Evolutionary conservation across 2,797 vertebrate species (phyloP), one percentile per base, ranked within the genome.

Genomic region (Rallus crepitans): DNA sequence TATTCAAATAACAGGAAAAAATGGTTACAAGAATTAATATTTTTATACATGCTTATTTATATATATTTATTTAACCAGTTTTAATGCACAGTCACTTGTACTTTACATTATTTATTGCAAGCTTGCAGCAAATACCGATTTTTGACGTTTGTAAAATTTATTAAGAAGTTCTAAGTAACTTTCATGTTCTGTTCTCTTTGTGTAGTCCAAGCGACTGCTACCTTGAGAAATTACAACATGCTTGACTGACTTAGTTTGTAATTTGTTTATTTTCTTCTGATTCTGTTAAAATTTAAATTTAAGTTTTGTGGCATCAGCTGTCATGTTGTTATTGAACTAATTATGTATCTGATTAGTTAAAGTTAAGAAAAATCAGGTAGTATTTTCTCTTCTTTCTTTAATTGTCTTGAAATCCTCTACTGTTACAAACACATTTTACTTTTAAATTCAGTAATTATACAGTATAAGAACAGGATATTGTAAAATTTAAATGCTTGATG

Each of bases 21-120:
- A 19, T 3, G 13, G 68, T 70, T 86, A 37, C 47, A 82, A 40
- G 59, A 76, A 77, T 93, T 15, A 73, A 55, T 87, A 88, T 55
- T 48, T 23, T 48, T 48, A 48, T 45, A 48, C 21, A 23, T 48
- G 47, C 21, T 21, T 48, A 48, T 48, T 48, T 48, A 61, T 84
- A 88, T 55, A 61, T 87, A 88, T 55, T 64, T 87, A 25, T 85
- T 92, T 79, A 91, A 77, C n/a, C n/a, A 39, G 10, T 65, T 89
- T 82, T 76, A 79, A 59, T 63, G 30, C 28, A 87, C 7, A 61
- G 13, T 72, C 33, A 47, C 37, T 59, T 50, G 42, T 35, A 68
- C 6, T 87, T 59, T 75, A 68, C 82, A 68, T 72, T 87, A 84
- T 77, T 84, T 84, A 31, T 71, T 39, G 2, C 48, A n/a, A 84